Base-by-base conservation (phyloP, 37 sponge, comb jelly and placozoan genomes). In the Chondrosia reniformis region DNA sequence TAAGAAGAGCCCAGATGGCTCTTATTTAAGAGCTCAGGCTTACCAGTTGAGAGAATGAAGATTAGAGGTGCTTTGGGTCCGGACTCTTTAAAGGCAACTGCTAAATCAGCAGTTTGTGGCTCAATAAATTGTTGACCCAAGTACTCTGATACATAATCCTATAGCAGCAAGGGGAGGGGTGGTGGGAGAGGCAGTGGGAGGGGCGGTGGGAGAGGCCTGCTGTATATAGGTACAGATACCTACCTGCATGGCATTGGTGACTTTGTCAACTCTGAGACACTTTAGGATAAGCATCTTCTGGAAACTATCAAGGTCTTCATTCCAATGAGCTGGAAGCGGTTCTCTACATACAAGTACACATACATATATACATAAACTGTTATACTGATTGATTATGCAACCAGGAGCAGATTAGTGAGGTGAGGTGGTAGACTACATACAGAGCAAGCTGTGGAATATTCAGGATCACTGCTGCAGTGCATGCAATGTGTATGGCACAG, bases 221-320 rank as follows among this genome's bases (percentile, higher is more conserved):
- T 49, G 52, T 49, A 15, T 49, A 15, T 49, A 15, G 10, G 52
- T 49, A 15, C 15, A 15, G 10, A 2, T 10, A 7, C 74, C n/a
- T 76, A 84, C 85, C 88, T 97, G 99, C 96, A 98, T 95, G 66
- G 99, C 95, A 79, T 94, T 92, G 64, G 91, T 95, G 32, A 98
- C 75, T 67, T 92, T 94, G 69, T 98, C 99, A 45, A 91, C 80
- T 32, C 99, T 63, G 22, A 98, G 24, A 74, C 96, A 95, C 72
- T 84, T 88, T 34, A 98, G 82, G 2, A 87, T 84, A 0, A 98
- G 80, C 77, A 98, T 32, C 78, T 95, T 94, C 84, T 98, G 99
- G 84, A 98, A 98, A 13, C 19, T 37, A 57, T 85, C 83, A 3
- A 98, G 79, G 43, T 88, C 82, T 28, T 88, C 88, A 38, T 92